These are phyloP conservation scores for Metellina segmentata DNA, from an alignment of 2,888 invertebrate genomes.

Conservation along the genomic window DNA sequence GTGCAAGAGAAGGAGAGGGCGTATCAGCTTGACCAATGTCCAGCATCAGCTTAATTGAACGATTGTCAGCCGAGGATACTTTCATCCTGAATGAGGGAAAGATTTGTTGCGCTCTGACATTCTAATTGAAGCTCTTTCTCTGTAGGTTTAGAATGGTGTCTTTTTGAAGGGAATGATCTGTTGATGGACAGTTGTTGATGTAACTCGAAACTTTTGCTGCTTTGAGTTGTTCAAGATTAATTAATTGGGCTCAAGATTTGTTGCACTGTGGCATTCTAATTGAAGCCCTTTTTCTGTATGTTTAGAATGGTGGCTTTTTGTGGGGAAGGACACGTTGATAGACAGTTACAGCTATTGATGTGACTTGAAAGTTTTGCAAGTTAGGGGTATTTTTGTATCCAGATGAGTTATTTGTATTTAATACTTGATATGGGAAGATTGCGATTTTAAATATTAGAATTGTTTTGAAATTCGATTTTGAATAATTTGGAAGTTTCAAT, in stretches of 20 bases:
- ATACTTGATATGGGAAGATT: neutral
- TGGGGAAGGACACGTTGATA: no score
- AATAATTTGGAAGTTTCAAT: no score
- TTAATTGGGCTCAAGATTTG: neutral
- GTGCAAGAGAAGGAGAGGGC: conserved; percentile 20
- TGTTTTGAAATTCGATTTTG: no score
- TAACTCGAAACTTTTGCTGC: no score
- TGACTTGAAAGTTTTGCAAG: no score
- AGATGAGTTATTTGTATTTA: neutral
- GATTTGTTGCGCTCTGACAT: conserved; percentile 3
- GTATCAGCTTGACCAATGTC: conserved; percentile 62
- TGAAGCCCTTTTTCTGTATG: neutral
- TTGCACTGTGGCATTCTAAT: neutral
- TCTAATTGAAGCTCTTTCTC: neutral
- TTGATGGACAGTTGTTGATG: no score
- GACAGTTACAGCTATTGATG: no score
- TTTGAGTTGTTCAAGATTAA: no score
- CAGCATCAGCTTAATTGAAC: conserved; percentile 56
- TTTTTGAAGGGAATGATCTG: no score
- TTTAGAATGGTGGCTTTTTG: no score
- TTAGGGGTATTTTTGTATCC: no score
- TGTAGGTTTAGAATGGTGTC: neutral
- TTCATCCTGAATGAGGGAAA: conserved; percentile 17
- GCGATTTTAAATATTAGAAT: no score
- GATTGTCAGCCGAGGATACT: conserved; percentile 18